Evolutionary conservation across 2,113 vertebrate genomes (phyloP).

Genomic region (Cairina moschata): DNA sequence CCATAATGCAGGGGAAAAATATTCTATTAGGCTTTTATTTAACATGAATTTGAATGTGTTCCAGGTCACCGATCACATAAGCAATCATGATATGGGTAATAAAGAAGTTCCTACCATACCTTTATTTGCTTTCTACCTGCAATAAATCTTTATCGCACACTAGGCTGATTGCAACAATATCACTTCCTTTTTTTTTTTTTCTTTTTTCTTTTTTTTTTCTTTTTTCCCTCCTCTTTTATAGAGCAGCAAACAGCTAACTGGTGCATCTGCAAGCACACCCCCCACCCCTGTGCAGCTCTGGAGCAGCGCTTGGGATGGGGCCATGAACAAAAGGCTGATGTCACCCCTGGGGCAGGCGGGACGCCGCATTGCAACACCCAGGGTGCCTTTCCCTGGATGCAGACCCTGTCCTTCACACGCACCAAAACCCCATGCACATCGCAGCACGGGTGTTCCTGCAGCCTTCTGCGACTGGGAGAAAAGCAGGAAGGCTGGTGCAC

Average conservation of each 20-base stretch:
- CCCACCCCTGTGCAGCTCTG: rapidly evolving
- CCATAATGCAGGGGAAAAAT: background rate
- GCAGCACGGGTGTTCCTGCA: background rate
- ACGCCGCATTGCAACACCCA: background rate
- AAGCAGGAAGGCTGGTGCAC: background rate
- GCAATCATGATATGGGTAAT: conserved; percentile 52
- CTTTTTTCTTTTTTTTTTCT: background rate
- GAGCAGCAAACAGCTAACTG: background rate
- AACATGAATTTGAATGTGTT: conserved; percentile 62
- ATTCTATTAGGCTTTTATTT: conserved; percentile 65
- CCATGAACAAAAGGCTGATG: background rate
- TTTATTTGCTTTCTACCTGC: conserved; percentile 74
- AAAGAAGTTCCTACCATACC: conserved; percentile 71
- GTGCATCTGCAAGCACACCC: background rate
- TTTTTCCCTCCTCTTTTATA: background rate
- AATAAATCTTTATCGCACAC: conserved; percentile 76
- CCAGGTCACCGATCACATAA: conserved; percentile 68
- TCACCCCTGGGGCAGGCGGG: rapidly evolving
- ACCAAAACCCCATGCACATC: rapidly evolving
- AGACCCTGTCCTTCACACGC: background rate
- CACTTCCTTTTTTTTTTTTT: conserved; percentile 52
- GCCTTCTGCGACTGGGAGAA: background rate
- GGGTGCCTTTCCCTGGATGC: background rate
- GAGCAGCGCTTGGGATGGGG: background rate
- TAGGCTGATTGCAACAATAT: conserved; percentile 62